A percentile compares a stretch with the other conserved stretches of the same genome.
Evolutionary conservation across 2,888 invertebrate genomes (phyloP).

Genomic region (Pachycephus smyrnensis): DNA sequence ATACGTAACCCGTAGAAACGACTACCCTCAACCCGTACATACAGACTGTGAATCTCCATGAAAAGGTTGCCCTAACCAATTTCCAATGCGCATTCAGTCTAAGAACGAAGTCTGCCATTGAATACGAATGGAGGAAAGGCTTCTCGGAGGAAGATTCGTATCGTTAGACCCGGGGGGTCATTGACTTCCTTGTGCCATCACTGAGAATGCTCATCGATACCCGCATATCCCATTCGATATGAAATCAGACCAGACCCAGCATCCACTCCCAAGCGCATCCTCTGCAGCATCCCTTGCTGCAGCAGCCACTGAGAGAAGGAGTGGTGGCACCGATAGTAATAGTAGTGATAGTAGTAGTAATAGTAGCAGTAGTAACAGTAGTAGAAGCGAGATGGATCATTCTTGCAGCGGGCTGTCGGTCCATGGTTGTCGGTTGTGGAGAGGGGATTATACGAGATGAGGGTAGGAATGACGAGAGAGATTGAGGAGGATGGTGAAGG

Average conservation of each 20-base stretch:
- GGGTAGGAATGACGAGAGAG: conserved; percentile 13
- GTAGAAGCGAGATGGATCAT: neutral
- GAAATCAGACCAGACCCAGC: neutral
- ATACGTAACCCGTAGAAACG: neutral
- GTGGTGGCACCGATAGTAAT: neutral
- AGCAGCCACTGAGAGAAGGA: neutral
- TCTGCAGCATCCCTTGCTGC: neutral
- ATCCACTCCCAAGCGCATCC: neutral
- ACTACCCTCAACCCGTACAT: neutral
- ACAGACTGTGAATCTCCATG: conserved; percentile 10
- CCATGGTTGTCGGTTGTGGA: neutral
- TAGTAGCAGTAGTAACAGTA: neutral
- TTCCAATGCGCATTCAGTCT: conserved; percentile 3
- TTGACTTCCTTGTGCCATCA: neutral
- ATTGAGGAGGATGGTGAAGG: conserved; percentile 10
- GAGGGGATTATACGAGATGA: neutral
- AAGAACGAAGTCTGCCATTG: conserved; percentile 1
- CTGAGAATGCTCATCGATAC: neutral
- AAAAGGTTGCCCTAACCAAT: conserved; percentile 28
- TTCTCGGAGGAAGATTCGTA: neutral
- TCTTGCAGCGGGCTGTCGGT: neutral
- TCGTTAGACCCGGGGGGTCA: neutral
- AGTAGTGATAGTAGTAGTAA: neutral
- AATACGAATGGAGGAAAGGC: conserved; percentile 4
- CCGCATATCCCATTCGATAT: neutral